Base-by-base conservation (phyloP, 2,797 vertebrate genomes). In the Pangasius macronema region DNA sequence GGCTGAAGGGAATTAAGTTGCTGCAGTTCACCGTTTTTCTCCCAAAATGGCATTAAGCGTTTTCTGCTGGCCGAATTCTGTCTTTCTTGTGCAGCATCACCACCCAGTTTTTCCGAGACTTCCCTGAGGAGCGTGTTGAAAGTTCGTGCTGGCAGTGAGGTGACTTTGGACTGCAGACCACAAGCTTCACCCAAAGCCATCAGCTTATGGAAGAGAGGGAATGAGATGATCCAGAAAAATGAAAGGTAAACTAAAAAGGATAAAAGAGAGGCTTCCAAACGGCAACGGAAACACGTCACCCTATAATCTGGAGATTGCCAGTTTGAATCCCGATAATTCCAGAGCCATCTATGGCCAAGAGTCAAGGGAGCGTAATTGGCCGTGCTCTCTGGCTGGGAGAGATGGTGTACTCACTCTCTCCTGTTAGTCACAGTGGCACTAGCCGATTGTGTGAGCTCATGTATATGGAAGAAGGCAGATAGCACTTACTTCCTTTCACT, bases 111-210 rank as follows among this genome's bases (percentile, higher is more conserved):
- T 95, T 97, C 97, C 87, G 97, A 94, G 93, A 97, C 93, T 89
- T 96, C 97, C 27, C 94, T 98, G 95, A 97, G 93, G 90, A 92
- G 93, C 79, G 82, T 97, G 94, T 94, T 98, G 92, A 98, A 98
- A 93, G 97, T 97, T 85, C 97, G 97, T 68, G 95, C 95, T 76
- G 97, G 97, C 92, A 97, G 96, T 82, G 95, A 96, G 91, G 97
- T 98, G 92, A 96, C 94, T 92, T 95, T 99, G 91, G 97, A 98
- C 92, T 99, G 98, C 95, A 97, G 96, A 92, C 98, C 98, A 84
- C 96, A 95, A 95, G 97, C 98, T 91, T 97, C 97, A 65, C 98
- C 98, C 85, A 96, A 94, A 94, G 97, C 98, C 63, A 95, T 94
- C 92, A 96, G 93, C 91, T 93, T 96, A 90, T 99, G 98, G 98